These are phyloP conservation scores for Drosophila cognata DNA, from an alignment of 2,888 invertebrate genomes.

Conservation along the genomic window DNA sequence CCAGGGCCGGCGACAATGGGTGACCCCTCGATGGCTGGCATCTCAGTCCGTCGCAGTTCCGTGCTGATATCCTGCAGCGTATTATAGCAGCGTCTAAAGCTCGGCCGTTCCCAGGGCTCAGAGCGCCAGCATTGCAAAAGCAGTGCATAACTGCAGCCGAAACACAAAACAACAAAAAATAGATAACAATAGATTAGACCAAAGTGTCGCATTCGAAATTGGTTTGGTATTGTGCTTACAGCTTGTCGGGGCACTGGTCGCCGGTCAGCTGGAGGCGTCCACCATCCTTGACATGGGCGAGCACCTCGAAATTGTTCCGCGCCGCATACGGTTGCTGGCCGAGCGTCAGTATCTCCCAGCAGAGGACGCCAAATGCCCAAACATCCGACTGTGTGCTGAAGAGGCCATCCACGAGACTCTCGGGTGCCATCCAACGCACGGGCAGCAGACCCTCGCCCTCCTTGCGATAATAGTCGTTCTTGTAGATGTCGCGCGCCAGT, in stretches of 20 bases:
- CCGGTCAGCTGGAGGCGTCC: slow-evolving; percentile 93
- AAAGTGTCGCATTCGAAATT: neutral
- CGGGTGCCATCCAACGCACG: slow-evolving; percentile 99
- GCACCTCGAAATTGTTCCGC: slow-evolving; percentile 95
- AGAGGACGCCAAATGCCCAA: slow-evolving; percentile 96
- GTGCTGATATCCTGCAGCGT: slow-evolving; percentile 73
- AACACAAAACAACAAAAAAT: neutral
- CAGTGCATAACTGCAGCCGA: slow-evolving; percentile 89
- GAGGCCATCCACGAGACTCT: slow-evolving; percentile 97
- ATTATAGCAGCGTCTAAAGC: slow-evolving; percentile 92
- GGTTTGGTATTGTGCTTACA: slow-evolving; percentile 86
- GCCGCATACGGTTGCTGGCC: slow-evolving; percentile 99
- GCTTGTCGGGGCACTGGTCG: slow-evolving; percentile 94
- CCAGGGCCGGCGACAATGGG: neutral
- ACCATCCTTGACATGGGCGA: slow-evolving; percentile 94
- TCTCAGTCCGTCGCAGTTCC: slow-evolving; percentile 51
- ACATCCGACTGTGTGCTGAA: slow-evolving; percentile 99
- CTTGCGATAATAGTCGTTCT: slow-evolving; percentile 98
- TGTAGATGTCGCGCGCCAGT: slow-evolving; percentile 97
- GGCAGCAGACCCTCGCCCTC: slow-evolving; percentile 96
- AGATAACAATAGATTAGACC: neutral
- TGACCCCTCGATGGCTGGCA: slow-evolving; percentile 1
- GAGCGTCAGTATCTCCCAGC: slow-evolving; percentile 98
- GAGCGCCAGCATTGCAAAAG: slow-evolving; percentile 96
- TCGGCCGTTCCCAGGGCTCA: slow-evolving; percentile 92